Percentiles rank a stretch among this genome's conserved stretches.
phyloP scores from a whole-genome alignment of 2,888 invertebrate species.

The Camponotus fellah region DNA sequence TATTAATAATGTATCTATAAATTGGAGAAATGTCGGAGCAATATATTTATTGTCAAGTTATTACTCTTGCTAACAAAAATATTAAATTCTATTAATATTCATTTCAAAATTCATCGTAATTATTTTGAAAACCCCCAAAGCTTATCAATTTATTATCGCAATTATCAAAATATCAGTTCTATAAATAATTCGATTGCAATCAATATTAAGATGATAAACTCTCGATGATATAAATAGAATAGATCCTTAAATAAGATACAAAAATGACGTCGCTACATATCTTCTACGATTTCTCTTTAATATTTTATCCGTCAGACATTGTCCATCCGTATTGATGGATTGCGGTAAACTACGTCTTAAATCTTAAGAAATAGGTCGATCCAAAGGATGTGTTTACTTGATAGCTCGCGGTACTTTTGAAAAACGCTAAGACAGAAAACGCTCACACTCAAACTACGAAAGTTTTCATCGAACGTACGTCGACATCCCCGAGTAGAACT shows the following conservation, averaged over 20 bases:
- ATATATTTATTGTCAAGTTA: not conserved
- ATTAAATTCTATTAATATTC: not conserved
- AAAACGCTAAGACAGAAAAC: slow-evolving; percentile 53
- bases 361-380: slow-evolving; percentile 37
- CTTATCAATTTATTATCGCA: not conserved
- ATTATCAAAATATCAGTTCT: not conserved
- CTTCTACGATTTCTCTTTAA: slow-evolving; percentile 20
- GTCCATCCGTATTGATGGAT: slow-evolving; percentile 44
- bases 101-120: not conserved
- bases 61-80: not conserved
- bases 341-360: slow-evolving; percentile 18
- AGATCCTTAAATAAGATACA: not conserved
- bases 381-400: slow-evolving; percentile 51
- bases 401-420: slow-evolving; percentile 23
- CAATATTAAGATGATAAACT: not conserved
- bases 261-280: slow-evolving; percentile 12
- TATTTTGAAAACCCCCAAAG: not conserved
- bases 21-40: not conserved
- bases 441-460: slow-evolving; percentile 35
- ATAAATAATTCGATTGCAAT: not conserved
- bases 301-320: slow-evolving; percentile 17
- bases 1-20: slow-evolving; percentile 25
- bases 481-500: slow-evolving; percentile 46
- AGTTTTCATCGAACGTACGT: slow-evolving; percentile 58
- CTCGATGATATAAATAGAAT: not conserved